These are phyloP conservation scores for Psittacula echo DNA, from an alignment of 2,797 vertebrate genomes.

Conservation along the genomic window DNA sequence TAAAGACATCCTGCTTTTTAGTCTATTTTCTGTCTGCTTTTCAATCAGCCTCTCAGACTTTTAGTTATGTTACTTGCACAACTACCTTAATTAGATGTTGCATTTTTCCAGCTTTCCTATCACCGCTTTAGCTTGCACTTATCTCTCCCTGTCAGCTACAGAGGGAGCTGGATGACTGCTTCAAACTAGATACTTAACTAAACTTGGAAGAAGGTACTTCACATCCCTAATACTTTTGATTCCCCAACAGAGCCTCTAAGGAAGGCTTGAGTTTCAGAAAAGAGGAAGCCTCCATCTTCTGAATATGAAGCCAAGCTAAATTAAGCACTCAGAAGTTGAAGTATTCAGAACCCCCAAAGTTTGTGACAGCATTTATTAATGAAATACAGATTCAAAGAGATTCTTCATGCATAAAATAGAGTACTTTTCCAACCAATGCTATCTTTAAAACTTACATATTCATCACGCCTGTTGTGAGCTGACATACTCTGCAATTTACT, in stretches of 20 bases:
- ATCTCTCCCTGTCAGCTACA: constrained; percentile 48
- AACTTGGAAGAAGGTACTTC: constrained; percentile 5
- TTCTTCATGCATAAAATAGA: background rate
- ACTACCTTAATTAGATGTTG: constrained; percentile 29
- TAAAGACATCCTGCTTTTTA: background rate
- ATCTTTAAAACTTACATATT: background rate
- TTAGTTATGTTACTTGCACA: background rate
- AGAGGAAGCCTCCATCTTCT: background rate
- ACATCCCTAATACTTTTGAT: background rate
- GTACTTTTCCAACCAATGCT: background rate
- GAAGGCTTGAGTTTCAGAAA: background rate
- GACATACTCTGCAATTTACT: background rate
- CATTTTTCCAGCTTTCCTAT: constrained; percentile 14
- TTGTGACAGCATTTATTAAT: constrained; percentile 17
- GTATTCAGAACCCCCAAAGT: background rate
- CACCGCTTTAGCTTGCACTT: constrained; percentile 24
- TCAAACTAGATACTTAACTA: background rate
- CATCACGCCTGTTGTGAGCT: background rate
- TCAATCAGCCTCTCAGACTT: background rate
- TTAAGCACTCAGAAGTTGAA: background rate
- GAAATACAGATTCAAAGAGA: constrained; percentile 14
- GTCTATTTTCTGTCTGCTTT: background rate
- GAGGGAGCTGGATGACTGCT: constrained; percentile 55
- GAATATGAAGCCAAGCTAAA: background rate
- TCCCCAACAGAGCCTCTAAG: background rate